These are phyloP conservation scores for Scortum barcoo DNA, from an alignment of 2,113 vertebrate species.

Conservation along the genomic window DNA sequence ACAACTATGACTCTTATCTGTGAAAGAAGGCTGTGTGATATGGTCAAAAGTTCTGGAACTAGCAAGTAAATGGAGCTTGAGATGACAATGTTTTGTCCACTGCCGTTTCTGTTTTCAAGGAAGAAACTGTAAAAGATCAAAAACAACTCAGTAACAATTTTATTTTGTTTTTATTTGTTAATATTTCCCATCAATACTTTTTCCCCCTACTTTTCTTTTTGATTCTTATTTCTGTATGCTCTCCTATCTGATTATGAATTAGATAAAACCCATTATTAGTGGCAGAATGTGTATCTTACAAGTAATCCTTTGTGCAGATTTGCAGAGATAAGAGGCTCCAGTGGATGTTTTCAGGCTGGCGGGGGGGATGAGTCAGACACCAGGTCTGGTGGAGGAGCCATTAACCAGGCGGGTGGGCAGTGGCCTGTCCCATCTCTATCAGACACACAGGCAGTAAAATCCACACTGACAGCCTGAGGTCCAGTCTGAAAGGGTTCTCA, in stretches of 20 bases:
- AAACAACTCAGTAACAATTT: no score
- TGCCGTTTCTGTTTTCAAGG: background rate
- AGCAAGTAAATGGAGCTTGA: background rate
- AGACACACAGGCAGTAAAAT: constrained; percentile 55
- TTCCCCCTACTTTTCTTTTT: background rate
- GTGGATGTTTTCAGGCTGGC: constrained; percentile 6
- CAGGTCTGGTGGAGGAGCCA: constrained; percentile 14
- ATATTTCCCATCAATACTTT: background rate
- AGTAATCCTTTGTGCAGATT: no score
- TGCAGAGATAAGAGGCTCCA: background rate
- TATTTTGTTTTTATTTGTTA: background rate
- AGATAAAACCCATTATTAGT: background rate
- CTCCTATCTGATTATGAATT: background rate
- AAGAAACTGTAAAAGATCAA: background rate
- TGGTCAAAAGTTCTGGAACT: no score
- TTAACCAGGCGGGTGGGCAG: background rate
- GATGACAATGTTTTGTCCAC: background rate
- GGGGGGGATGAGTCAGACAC: constrained; percentile 23
- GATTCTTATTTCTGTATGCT: background rate
- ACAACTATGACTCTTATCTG: no score
- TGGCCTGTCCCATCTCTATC: constrained; percentile 47
- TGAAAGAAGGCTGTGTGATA: no score
- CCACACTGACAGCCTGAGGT: constrained; percentile 60
- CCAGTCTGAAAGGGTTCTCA: constrained; percentile 49
- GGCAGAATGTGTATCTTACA: background rate